Conservation (phyloP, 2,113 vertebrate species). For the Periophthalmus modestus region DNA sequence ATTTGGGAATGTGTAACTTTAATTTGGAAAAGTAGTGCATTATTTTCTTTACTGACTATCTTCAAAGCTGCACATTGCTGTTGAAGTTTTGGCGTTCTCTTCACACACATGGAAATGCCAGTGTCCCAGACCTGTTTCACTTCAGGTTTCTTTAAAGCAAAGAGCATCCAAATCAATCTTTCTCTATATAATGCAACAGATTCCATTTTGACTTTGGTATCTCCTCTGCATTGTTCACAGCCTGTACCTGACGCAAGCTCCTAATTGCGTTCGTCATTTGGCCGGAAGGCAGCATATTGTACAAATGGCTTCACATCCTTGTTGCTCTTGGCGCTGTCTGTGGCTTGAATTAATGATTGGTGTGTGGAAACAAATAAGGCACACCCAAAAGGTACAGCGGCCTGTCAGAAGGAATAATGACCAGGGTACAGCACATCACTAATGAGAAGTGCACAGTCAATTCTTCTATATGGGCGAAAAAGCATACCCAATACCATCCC, state of each 20-base stretch:
- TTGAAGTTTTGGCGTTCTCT: constrained; percentile 1
- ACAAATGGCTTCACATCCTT: constrained; percentile 45
- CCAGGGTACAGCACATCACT: constrained; percentile 54
- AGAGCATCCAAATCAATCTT: neutral
- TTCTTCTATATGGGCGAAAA: constrained; percentile 45
- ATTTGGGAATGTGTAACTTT: constrained; percentile 18
- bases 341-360: constrained; percentile 66
- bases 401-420: constrained; percentile 74
- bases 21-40: constrained; percentile 11
- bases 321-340: constrained; percentile 58
- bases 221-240: constrained; percentile 25
- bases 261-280: constrained; percentile 52
- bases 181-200: neutral
- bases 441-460: constrained; percentile 70
- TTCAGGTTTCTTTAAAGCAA: constrained; percentile 1
- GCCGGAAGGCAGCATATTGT: constrained; percentile 47
- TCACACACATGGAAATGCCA: neutral
- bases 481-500: constrained; percentile 20
- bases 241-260: constrained; percentile 38
- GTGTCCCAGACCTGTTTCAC: neutral
- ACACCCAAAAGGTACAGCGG: constrained; percentile 59
- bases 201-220: constrained; percentile 11
- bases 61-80: constrained; percentile 18
- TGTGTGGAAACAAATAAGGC: constrained; percentile 61
- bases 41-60: constrained; percentile 13